A percentile compares a stretch with the other conserved stretches of the same genome.
These are phyloP conservation scores for Andrena praecox DNA, from an alignment of 2,888 invertebrate species.

Conservation along the genomic window DNA sequence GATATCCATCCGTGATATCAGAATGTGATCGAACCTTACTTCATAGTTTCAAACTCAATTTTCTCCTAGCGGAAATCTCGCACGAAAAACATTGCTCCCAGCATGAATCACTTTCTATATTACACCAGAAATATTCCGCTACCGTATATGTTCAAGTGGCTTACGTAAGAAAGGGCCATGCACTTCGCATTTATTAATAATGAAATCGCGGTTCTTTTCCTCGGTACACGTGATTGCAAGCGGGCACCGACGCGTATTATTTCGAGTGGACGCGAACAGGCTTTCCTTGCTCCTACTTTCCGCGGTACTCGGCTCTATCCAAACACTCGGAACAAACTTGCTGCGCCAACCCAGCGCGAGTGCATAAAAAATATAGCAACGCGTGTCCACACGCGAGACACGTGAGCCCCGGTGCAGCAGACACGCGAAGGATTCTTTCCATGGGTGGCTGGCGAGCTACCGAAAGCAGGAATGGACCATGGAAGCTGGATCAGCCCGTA, in stretches of 20 bases:
- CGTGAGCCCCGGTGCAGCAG: neutral
- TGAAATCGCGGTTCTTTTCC: slow-evolving; percentile 7
- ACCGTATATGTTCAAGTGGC: neutral
- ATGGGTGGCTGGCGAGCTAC: neutral
- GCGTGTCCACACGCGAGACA: neutral
- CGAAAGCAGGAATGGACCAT: slow-evolving; percentile 1
- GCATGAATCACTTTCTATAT: neutral
- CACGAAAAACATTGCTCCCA: neutral
- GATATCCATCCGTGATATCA: too few species aligned
- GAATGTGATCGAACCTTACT: too few species aligned
- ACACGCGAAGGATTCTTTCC: neutral
- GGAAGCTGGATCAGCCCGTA: slow-evolving; percentile 17
- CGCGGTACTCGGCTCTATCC: slow-evolving; percentile 62
- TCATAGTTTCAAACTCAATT: too few species aligned
- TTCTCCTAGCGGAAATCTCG: too few species aligned
- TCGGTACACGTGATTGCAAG: slow-evolving; percentile 56
- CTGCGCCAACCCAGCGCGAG: neutral
- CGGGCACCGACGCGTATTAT: slow-evolving; percentile 57
- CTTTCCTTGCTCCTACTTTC: slow-evolving; percentile 63
- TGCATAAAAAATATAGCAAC: slow-evolving; percentile 22
- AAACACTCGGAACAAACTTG: slow-evolving; percentile 70
- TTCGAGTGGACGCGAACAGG: slow-evolving; percentile 63
- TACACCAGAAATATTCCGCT: neutral
- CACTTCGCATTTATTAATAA: slow-evolving; percentile 56
- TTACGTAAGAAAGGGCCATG: neutral